These are phyloP conservation scores for Lordiphosa collinella DNA, from an alignment of 1,140 invertebrate species.

Conservation along the genomic window DNA sequence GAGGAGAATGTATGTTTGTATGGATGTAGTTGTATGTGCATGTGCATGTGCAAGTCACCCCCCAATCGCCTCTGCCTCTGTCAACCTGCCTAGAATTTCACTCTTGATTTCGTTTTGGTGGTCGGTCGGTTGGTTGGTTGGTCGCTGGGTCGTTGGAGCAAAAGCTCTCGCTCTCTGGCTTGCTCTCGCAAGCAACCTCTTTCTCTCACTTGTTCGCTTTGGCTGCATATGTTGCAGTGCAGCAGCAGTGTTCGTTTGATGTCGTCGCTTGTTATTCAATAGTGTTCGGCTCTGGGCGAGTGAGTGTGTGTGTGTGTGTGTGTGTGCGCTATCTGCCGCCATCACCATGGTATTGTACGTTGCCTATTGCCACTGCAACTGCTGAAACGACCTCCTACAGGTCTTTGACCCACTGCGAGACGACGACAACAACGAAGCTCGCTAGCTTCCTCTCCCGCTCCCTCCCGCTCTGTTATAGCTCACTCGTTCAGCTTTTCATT, in stretches of 20 bases:
- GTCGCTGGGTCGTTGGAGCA: constrained; percentile 44
- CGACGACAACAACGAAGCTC: constrained; percentile 26
- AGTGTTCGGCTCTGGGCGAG: constrained; percentile 30
- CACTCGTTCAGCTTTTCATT: constrained; percentile 43
- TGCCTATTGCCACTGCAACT: constrained; percentile 77
- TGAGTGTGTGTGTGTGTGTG: constrained; percentile 28
- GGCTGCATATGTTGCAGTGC: constrained; percentile 45
- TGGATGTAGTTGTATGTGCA: too few relatives aligned
- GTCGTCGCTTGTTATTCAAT: constrained; percentile 60
- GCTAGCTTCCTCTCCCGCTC: constrained; percentile 11
- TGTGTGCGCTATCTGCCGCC: constrained; percentile 60
- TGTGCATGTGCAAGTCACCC: constrained; percentile 1
- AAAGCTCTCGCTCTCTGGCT: constrained; percentile 17
- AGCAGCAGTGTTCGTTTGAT: constrained; percentile 11
- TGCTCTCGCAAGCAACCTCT: constrained; percentile 6
- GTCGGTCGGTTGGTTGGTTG: constrained; percentile 20
- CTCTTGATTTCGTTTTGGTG: constrained; percentile 71
- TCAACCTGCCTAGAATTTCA: constrained; percentile 51
- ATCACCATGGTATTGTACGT: constrained; percentile 75
- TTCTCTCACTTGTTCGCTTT: constrained; percentile 26
- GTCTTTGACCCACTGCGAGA: constrained; percentile 76
- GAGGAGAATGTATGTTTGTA: too few relatives aligned
- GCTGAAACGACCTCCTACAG: constrained; percentile 79
- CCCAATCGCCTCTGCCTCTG: too few relatives aligned
- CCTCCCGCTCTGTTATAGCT: constrained; percentile 1